phyloP scores from a whole-genome alignment of 2,113 vertebrate genomes.

The Prunella fulvescens region DNA sequence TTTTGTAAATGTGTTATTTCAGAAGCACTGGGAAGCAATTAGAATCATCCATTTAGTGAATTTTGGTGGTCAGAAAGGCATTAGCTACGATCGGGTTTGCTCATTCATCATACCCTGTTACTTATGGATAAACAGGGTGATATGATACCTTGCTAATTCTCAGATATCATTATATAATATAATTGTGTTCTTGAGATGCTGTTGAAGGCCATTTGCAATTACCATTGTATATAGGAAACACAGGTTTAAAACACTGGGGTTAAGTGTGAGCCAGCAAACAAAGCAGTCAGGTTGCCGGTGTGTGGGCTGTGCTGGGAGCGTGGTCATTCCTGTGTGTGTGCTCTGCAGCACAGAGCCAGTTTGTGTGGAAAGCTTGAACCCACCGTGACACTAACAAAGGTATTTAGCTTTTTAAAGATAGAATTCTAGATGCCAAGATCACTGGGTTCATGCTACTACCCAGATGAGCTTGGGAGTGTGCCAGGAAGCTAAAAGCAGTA shows the following conservation, averaged over 20 bases:
- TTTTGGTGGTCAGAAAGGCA: conserved; percentile 33
- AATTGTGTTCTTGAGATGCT: neutral
- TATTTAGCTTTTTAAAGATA: conserved; percentile 55
- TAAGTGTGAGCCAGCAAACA: neutral
- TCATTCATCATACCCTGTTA: conserved; percentile 11
- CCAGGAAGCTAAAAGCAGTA: conserved; percentile 60
- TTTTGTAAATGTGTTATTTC: conserved; percentile 23
- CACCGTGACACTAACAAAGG: conserved; percentile 20
- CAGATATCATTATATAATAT: neutral
- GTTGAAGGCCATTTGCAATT: conserved; percentile 16
- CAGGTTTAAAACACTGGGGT: neutral
- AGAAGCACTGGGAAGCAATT: conserved; percentile 32
- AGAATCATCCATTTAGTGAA: conserved; percentile 23
- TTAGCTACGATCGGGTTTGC: conserved; percentile 24
- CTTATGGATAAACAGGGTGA: conserved; percentile 16
- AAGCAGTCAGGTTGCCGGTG: neutral
- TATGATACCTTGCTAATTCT: neutral
- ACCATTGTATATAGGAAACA: neutral
- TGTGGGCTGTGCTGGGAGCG: neutral
- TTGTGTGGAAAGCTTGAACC: conserved; percentile 30
- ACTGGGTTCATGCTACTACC: conserved; percentile 43
- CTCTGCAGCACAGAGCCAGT: neutral
- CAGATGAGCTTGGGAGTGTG: conserved; percentile 60
- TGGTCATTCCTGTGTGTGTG: neutral
- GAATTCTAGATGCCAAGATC: conserved; percentile 57